phyloP scores from a whole-genome alignment of 1,140 invertebrate genomes.

The Periplaneta americana region DNA sequence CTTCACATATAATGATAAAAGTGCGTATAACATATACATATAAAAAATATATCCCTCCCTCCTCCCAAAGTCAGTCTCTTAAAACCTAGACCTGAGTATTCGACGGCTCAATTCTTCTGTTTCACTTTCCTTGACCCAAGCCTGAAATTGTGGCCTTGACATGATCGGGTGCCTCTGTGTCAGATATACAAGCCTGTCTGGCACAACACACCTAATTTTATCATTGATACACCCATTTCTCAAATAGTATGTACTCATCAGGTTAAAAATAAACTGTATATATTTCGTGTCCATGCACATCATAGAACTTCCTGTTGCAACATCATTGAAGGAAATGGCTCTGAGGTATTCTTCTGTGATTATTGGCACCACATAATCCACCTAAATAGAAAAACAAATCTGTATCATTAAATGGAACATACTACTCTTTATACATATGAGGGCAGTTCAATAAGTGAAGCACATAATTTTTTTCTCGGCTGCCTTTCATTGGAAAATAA shows the following conservation, averaged over 20 bases:
- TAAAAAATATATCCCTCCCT: no score
- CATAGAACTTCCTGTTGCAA: background rate
- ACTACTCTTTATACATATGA: no score
- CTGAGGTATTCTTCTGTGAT: slow-evolving; percentile 1
- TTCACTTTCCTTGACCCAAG: background rate
- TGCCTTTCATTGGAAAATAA: no score
- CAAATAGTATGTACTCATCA: background rate
- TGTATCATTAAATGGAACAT: no score
- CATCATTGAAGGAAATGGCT: background rate
- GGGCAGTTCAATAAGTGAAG: no score
- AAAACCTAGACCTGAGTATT: background rate
- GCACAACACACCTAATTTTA: background rate
- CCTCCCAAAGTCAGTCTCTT: background rate
- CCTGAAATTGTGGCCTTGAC: background rate
- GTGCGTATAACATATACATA: no score
- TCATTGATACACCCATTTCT: slow-evolving; percentile 1
- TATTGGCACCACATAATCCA: background rate
- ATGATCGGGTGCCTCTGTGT: background rate
- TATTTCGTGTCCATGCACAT: background rate
- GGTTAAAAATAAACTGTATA: background rate
- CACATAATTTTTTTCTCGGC: no score
- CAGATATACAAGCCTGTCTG: background rate
- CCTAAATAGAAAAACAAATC: background rate
- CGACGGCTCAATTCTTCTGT: background rate
- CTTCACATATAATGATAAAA: no score